Conservation (phyloP, 2,888 invertebrate species). For the Margaritifera margaritifera region DNA sequence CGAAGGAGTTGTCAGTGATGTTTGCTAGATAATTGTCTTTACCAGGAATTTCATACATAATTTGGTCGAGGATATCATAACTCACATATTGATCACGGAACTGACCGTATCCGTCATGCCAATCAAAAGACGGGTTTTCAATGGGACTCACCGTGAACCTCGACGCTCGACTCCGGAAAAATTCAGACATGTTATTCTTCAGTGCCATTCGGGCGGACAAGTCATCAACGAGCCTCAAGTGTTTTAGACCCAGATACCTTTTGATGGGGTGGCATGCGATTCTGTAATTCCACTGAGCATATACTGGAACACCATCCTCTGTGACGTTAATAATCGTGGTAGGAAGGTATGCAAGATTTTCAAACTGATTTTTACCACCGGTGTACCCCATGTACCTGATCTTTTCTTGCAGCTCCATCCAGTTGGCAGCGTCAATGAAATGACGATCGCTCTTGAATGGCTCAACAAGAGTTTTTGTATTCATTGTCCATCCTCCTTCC, state of each 20-base stretch:
- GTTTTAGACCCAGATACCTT: conserved; percentile 27
- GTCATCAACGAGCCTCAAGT: conserved; percentile 38
- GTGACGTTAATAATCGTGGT: conserved; percentile 32
- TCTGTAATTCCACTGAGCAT: conserved; percentile 60
- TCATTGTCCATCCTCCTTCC: conserved; percentile 56
- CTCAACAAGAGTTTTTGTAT: conserved; percentile 40
- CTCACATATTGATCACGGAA: conserved; percentile 6
- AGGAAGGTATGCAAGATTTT: conserved; percentile 53
- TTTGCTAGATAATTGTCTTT: conserved; percentile 49
- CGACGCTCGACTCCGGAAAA: conserved; percentile 11
- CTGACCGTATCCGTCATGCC: no score
- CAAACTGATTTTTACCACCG: conserved; percentile 40
- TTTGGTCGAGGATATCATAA: conserved; percentile 33
- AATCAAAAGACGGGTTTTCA: no score
- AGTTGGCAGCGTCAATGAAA: conserved; percentile 52
- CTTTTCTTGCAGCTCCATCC: conserved; percentile 60
- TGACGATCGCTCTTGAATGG: conserved; percentile 65
- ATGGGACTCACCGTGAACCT: background rate
- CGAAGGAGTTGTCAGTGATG: conserved; percentile 39
- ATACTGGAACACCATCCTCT: conserved; percentile 35
- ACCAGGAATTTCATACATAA: conserved; percentile 60
- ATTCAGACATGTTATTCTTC: conserved; percentile 14
- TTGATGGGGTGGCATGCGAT: conserved; percentile 53
- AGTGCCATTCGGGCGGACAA: conserved; percentile 31
- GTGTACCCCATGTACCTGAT: conserved; percentile 50